Conservation (phyloP, 2,113 vertebrate genomes). For the Clarias batrachus region DNA sequence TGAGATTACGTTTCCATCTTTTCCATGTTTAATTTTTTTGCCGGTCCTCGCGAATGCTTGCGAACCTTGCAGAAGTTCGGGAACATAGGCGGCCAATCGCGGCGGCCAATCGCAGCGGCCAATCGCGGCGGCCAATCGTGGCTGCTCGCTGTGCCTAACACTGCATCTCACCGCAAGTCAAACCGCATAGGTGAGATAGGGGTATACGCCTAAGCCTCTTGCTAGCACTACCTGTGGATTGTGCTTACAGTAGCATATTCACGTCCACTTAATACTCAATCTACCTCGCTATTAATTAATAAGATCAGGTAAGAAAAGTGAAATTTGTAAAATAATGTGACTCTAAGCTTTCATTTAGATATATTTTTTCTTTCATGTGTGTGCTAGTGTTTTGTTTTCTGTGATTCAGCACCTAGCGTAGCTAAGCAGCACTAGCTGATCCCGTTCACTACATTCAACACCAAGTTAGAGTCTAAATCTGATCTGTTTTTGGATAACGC, state of each 20-base stretch:
- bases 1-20: no score
- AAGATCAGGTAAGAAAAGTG: no score
- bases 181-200: no score
- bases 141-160: no score
- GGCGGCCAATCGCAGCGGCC: no score
- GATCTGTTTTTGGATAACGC: slow-evolving; percentile 35
- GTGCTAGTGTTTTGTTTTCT: slow-evolving; percentile 18
- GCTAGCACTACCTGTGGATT: background rate
- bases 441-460: slow-evolving; percentile 1
- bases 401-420: background rate
- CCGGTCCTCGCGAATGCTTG: no score
- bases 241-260: background rate
- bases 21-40: no score
- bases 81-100: no score
- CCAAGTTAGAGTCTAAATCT: slow-evolving; percentile 50
- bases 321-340: no score
- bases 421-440: slow-evolving; percentile 9
- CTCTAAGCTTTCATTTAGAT: background rate
- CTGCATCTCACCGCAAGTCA: no score
- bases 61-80: no score
- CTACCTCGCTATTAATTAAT: background rate
- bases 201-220: background rate
- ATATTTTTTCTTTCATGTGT: background rate
- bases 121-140: no score
- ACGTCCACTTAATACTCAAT: background rate